These are phyloP conservation scores for Danio rerio DNA, from an alignment of 2,113 vertebrate genomes.

Conservation along the genomic window DNA sequence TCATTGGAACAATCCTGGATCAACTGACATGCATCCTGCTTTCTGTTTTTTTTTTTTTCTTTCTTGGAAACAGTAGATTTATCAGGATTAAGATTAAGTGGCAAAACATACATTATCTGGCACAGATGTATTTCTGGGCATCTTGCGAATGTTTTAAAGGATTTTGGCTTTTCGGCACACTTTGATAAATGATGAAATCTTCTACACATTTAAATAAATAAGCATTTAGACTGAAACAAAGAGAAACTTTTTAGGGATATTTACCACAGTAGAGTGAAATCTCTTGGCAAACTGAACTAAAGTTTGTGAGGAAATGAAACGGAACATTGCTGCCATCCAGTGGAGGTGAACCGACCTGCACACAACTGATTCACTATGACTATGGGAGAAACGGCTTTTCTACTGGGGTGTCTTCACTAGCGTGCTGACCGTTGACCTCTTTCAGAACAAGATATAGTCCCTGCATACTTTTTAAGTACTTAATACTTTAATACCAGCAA, in stretches of 20 bases:
- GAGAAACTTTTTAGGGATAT: slow-evolving; percentile 70
- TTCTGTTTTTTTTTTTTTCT: slow-evolving; percentile 57
- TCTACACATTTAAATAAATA: slow-evolving; percentile 79
- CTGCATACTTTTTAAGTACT: not conserved
- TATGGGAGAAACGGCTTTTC: not conserved
- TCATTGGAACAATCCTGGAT: not conserved
- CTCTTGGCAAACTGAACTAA: slow-evolving; percentile 34
- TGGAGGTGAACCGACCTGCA: slow-evolving; percentile 63
- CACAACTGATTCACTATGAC: not conserved
- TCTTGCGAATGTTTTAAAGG: slow-evolving; percentile 63
- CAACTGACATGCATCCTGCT: not conserved
- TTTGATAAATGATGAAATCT: slow-evolving; percentile 75
- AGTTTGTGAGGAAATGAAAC: not conserved
- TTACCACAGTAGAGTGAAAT: slow-evolving; percentile 65
- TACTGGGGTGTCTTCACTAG: not conserved
- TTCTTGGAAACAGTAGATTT: slow-evolving; percentile 50
- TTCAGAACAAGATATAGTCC: too few relatives aligned
- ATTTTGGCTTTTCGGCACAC: slow-evolving; percentile 59
- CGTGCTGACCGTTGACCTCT: not conserved
- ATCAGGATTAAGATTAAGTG: slow-evolving; percentile 68
- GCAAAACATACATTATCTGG: slow-evolving; percentile 64
- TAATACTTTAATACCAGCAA: not conserved
- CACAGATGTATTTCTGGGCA: slow-evolving; percentile 56
- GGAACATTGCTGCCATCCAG: slow-evolving; percentile 88
- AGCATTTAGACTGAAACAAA: slow-evolving; percentile 74